Evolutionary conservation across 2,113 vertebrate species (phyloP), one percentile per base, ranked within the genome.

Genomic region (Phainopepla nitens): DNA sequence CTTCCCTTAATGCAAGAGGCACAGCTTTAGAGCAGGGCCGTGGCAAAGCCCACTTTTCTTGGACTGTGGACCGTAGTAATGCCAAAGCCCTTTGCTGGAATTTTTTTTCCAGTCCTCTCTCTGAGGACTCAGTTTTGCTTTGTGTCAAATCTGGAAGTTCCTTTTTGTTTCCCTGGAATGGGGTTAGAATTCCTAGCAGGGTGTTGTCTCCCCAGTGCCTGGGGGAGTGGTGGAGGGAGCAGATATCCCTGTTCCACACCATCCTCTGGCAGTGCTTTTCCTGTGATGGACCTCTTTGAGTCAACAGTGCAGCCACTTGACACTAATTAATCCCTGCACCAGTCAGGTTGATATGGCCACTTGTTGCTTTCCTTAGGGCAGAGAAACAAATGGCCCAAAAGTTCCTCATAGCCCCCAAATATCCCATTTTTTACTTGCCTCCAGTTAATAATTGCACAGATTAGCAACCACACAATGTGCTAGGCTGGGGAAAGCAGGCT

Each of bases 351-450:
- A 31, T 5, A 2, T 0, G 3, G 39, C 9, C 36, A 5, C 61
- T 66, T 47, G 16, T 33, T 39, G 27, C 33, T 66, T n/a, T 53
- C 57, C 87, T 96, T 89, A 85, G 94, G 87, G 81, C 65, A 18
- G 57, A 68, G 29, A 15, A 61, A 61, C 13, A 27, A 49, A 31
- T 23, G 35, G 35, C 21, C 18, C 71, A 49, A 1, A 69, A 36
- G 17, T 21, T 54, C 77, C 58, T 82, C 21, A 2, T 64, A 93
- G 39, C 33, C 41, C 31, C 6, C 1, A 54, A 50, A n/a, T 5
- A 83, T 56, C 82, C 58, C 28, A 50, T 95, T 97, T 97, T 45
- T 79, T 13, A 20, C 75, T 83, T 50, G 58, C n/a, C 88, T 64
- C 29, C 60, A 57, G 78, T 47, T 60, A 93, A 85, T 78, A 91